Conservation (phyloP, 2,113 vertebrate genomes). For the Heloderma charlesbogerti region DNA sequence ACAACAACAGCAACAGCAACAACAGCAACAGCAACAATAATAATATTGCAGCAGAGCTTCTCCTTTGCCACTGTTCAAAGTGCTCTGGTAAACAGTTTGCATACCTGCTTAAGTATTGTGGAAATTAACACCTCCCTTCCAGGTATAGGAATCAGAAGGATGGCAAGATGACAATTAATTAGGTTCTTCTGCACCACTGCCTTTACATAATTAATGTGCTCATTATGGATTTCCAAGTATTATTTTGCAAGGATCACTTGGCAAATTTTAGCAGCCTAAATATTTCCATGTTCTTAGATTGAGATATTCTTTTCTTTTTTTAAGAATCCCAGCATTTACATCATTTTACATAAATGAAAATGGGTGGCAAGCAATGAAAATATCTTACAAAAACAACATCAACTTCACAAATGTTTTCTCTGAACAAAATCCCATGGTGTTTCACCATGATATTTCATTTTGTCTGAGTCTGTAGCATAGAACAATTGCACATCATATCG, state of each 20-base stretch:
- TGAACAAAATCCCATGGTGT: conserved; percentile 13
- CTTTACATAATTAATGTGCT: conserved; percentile 87
- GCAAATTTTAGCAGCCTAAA: conserved; percentile 14
- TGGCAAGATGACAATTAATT: conserved; percentile 86
- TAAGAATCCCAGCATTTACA: background rate
- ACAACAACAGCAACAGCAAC: conserved; percentile 52
- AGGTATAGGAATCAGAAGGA: conserved; percentile 83
- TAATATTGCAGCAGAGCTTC: conserved; percentile 55
- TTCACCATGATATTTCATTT: conserved; percentile 16
- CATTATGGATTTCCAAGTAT: conserved; percentile 75
- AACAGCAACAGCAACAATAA: conserved; percentile 68
- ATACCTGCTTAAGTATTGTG: conserved; percentile 83
- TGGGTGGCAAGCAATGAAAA: conserved; percentile 10
- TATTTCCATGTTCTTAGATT: background rate
- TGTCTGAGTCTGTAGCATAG: background rate
- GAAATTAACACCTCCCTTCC: conserved; percentile 86
- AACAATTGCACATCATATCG: background rate
- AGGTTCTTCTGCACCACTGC: conserved; percentile 81
- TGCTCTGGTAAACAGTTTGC: conserved; percentile 82
- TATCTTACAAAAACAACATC: background rate
- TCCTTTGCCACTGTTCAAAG: conserved; percentile 81
- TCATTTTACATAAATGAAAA: background rate
- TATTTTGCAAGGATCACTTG: conserved; percentile 20
- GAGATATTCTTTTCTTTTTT: background rate
- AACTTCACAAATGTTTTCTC: conserved; percentile 19